Base-by-base conservation (phyloP, 2,113 vertebrate species). In the Festucalex cinctus region DNA sequence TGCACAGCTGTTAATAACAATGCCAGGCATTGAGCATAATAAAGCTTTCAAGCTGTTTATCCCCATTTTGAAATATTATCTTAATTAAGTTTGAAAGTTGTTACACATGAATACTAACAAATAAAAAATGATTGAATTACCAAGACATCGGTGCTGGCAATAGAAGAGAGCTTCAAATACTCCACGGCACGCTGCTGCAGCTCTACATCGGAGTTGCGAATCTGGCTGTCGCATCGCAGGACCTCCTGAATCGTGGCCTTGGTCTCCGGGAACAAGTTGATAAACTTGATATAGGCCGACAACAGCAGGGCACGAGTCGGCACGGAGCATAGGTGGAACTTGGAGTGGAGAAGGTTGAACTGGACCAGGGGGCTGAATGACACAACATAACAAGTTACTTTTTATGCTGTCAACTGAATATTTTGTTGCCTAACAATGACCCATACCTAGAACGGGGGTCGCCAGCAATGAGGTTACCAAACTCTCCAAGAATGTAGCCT, bases 261-360 rank as follows among this genome's bases (percentile, higher is more conserved):
- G 73, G 95, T 96, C 92, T 97, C 95, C 0, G 95, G 95, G 86
- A 97, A 96, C 74, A 97, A 91, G 88, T 97, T 97, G 89, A 97
- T 95, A 71, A 97, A 97, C 83, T 97, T 97, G 90, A 97, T 96
- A 81, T 96, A 96, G 73, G 95, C 94, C 0, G 95, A 96, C 68
- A 97, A 91, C 77, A 96, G 92, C 67, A 96, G 91, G 28, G 95
- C 95, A 0, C 95, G 92, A 0, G 94, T 96, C 0, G 95, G 94
- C 64, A 97, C 95, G 0, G 95, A 96, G 81, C 95, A 97, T 85
- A 97, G 84, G 71, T 96, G 95, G 88, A 96, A 97, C 89, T 97
- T 97, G 46, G 95, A 97, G 76, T 96, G 95, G 60, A 96, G 93
- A 53, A 96, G 89, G 68, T 95, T 96, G 88, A 97, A 97, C 90